Evolutionary conservation across 2,888 invertebrate genomes (phyloP), one percentile per base, ranked within the genome.

Genomic region (Idaea aversata): DNA sequence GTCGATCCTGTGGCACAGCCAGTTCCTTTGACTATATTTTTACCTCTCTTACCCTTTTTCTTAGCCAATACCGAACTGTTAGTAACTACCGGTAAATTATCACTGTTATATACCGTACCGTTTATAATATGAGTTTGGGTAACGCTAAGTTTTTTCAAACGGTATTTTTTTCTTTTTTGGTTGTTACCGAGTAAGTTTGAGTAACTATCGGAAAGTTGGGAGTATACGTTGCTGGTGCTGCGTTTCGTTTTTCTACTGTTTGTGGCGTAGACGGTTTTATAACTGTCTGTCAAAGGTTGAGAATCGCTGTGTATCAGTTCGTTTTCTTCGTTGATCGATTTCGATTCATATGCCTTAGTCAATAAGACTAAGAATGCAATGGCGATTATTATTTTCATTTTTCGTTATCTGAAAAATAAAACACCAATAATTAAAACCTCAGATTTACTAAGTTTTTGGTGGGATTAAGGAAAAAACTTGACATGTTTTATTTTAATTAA

Each of bases 41-140:
- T 47, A 7, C 47, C 47, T 10, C 47, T 47, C 47, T 47, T 47
- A 47, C 47, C 47, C 10, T 47, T 47, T 47, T 13, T 47, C 10
- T 47, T 47, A 7, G 47, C 47, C 13, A 47, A 47, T 47, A 47
- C 47, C 47, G 47, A 13, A 6, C 47, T 47, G 47, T 47, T 47
- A 10, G 7, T 47, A 47, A 47, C 13, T 47, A 47, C 47, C 10
- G 47, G 47, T 47, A 47, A 47, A 10, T 47, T 47, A 10, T 47
- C 47, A 10, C 47, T 47, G 47, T 47, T 47, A 47, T 47, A 47
- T 47, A 47, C 47, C 47, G 25, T 25, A 61, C 61, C 59, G 65
- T 59, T 61, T 15, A n/a, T 62, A 57, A 34, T 61, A 47, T 47
- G 47, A 13, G 47, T 47, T 47, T 47, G 7, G 2, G 25, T 25